Conservation (phyloP, 2,113 vertebrate species). For the Erythrocebus patas region DNA sequence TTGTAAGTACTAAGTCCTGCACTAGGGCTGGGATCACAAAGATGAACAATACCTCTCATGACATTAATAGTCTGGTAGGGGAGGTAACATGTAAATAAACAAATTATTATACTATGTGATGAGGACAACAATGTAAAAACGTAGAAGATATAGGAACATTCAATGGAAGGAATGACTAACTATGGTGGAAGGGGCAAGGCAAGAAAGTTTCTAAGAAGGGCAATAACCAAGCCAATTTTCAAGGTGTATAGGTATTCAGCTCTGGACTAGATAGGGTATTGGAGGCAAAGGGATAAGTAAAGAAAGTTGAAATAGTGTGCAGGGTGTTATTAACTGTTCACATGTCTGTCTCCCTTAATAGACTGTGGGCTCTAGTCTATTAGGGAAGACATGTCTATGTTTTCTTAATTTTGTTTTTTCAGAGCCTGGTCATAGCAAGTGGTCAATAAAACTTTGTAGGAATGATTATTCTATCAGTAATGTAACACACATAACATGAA, state of each 20-base stretch:
- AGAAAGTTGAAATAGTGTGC: not conserved
- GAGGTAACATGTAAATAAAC: not conserved
- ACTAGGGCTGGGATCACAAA: not conserved
- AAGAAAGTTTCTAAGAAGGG: not conserved
- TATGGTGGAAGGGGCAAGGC: not conserved
- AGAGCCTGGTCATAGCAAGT: not conserved
- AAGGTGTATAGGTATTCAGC: not conserved
- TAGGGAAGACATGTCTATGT: not conserved
- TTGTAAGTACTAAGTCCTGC: not conserved
- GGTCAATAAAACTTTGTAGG: not conserved
- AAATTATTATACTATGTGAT: not conserved
- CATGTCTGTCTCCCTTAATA: not conserved
- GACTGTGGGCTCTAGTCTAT: not conserved
- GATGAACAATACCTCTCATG: not conserved
- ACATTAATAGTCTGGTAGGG: not conserved
- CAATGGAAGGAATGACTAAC: not conserved
- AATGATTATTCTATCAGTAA: not conserved
- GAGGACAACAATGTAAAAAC: not conserved
- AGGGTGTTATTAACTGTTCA: not conserved
- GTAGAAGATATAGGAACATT: not conserved
- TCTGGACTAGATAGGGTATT: not conserved
- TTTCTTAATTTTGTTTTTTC: constrained; percentile 4
- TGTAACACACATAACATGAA: not conserved
- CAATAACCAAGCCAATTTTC: not conserved
- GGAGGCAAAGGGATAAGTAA: not conserved